Percentiles rank a stretch among this genome's conserved stretches.
phyloP scores from a whole-genome alignment of 2,888 invertebrate genomes.

The Hyles lineata region DNA sequence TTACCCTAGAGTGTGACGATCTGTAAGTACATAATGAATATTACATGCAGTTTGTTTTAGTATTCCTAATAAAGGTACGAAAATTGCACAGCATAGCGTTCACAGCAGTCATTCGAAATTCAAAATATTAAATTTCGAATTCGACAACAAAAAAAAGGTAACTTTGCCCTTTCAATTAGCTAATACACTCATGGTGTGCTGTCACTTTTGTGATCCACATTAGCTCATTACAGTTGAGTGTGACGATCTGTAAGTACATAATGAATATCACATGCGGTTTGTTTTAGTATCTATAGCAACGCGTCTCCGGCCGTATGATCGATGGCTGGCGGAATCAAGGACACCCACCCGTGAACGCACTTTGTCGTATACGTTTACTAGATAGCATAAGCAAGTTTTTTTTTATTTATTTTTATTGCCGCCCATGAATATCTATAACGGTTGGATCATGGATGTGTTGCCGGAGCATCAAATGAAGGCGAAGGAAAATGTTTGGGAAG shows the following conservation, averaged over 20 bases:
- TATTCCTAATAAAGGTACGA: conserved; percentile 26
- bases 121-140: not conserved
- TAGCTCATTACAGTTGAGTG: conserved; percentile 18
- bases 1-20: conserved; percentile 18
- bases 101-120: not conserved
- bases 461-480: too few species aligned
- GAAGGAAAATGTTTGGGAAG: too few species aligned
- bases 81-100: not conserved
- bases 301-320: conserved; percentile 54
- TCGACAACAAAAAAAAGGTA: not conserved
- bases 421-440: too few species aligned
- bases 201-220: conserved; percentile 11
- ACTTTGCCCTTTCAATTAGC: conserved; percentile 3
- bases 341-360: conserved; percentile 59
- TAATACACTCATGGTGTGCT: conserved; percentile 8
- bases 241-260: conserved; percentile 26
- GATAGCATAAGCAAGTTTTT: not conserved
- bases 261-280: conserved; percentile 37
- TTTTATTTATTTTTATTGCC: too few species aligned
- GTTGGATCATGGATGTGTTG: too few species aligned
- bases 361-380: conserved; percentile 39
- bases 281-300: conserved; percentile 49
- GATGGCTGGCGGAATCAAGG: conserved; percentile 62
- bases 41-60: conserved; percentile 43
- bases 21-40: conserved; percentile 27